Conservation (phyloP, 1,140 invertebrate species). For the Zaprionus davidi region DNA sequence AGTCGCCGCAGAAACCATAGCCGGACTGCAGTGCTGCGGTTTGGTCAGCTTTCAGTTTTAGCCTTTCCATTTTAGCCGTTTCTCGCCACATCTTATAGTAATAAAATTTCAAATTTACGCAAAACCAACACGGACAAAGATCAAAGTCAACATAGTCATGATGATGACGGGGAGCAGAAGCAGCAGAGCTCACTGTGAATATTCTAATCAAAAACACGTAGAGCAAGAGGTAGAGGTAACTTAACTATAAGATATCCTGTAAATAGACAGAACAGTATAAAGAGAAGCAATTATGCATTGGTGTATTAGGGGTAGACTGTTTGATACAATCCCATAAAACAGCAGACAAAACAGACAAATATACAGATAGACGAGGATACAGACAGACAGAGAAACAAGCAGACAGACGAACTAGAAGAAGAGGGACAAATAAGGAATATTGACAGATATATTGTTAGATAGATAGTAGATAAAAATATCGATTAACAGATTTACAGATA, state of each 20-base stretch:
- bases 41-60: slow-evolving; percentile 53
- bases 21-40: slow-evolving; percentile 46
- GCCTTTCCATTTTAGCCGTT: slow-evolving; percentile 50
- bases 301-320: too few relatives aligned
- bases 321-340: too few relatives aligned
- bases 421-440: too few relatives aligned
- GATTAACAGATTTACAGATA: too few relatives aligned
- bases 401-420: too few relatives aligned
- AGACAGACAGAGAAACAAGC: too few relatives aligned
- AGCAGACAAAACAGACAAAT: too few relatives aligned
- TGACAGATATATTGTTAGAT: too few relatives aligned
- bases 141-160: slow-evolving; percentile 4
- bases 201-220: background rate
- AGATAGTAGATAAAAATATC: too few relatives aligned
- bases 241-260: background rate
- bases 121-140: slow-evolving; percentile 10
- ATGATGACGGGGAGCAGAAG: background rate
- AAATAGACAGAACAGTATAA: background rate
- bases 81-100: slow-evolving; percentile 22
- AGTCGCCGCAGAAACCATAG: slow-evolving; percentile 5
- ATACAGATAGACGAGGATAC: too few relatives aligned
- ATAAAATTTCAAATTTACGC: slow-evolving; percentile 37
- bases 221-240: background rate
- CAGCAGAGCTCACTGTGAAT: background rate
- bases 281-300: too few relatives aligned